These are phyloP conservation scores for Bubo scandiacus DNA, from an alignment of 2,113 vertebrate genomes.

Conservation along the genomic window DNA sequence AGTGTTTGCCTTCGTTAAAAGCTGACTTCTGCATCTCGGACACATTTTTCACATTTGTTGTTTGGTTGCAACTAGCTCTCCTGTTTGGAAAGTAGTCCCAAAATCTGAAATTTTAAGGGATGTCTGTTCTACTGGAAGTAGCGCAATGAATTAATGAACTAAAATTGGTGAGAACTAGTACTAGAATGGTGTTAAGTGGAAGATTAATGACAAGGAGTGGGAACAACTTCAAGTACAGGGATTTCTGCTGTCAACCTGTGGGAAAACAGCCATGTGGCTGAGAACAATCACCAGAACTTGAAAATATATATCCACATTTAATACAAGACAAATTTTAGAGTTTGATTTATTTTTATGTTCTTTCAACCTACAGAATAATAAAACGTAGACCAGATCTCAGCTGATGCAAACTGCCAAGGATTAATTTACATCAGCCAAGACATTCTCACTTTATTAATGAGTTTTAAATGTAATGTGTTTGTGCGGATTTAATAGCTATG, in stretches of 20 bases:
- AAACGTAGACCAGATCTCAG: background rate
- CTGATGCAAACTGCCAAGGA: background rate
- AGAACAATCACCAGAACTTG: background rate
- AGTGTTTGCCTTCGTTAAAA: background rate
- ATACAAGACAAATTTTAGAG: background rate
- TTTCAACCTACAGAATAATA: background rate
- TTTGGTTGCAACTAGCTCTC: background rate
- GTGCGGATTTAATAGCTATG: background rate
- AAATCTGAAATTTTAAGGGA: background rate
- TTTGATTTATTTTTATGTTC: background rate
- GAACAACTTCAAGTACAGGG: background rate
- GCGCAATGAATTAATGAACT: background rate
- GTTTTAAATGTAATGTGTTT: background rate
- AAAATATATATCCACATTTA: background rate
- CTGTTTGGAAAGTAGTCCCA: background rate
- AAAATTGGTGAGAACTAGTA: background rate
- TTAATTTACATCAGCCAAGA: background rate
- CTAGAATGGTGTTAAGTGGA: background rate
- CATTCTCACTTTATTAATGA: background rate
- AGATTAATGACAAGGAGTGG: background rate
- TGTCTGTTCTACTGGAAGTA: background rate
- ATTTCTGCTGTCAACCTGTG: background rate
- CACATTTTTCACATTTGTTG: background rate
- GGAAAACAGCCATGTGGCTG: background rate
- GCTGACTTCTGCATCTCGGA: background rate